These are phyloP conservation scores for Acanthurus lineatus DNA, from an alignment of 2,797 vertebrate species.

Conservation along the genomic window DNA sequence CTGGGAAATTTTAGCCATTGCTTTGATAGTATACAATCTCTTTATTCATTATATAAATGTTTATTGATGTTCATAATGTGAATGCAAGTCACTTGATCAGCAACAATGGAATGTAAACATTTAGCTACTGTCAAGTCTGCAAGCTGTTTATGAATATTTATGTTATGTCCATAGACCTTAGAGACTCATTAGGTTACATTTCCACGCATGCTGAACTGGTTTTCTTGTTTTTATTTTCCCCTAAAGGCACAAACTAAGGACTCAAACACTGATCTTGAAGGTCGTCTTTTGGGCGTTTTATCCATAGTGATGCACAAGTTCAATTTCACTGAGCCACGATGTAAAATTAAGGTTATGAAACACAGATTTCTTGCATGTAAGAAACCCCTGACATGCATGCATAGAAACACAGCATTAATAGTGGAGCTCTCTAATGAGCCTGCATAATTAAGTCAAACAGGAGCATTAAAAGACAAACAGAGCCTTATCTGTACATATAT, in stretches of 20 bases:
- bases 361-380: constrained; percentile 11
- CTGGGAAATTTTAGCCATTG: neutral
- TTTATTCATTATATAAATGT: constrained; percentile 15
- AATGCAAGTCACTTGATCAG: constrained; percentile 36
- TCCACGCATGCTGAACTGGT: neutral
- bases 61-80: constrained; percentile 45
- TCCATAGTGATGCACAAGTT: neutral
- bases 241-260: constrained; percentile 19
- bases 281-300: neutral
- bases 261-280: neutral
- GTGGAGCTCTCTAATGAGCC: neutral
- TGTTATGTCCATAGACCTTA: constrained; percentile 26
- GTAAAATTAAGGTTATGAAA: neutral
- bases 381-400: neutral
- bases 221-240: neutral
- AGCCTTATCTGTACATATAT: constrained; percentile 16
- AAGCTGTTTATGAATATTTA: constrained; percentile 50
- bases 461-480: constrained; percentile 12
- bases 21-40: neutral
- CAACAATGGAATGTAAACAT: constrained; percentile 17
- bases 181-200: constrained; percentile 50
- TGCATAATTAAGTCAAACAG: neutral
- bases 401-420: neutral
- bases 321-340: neutral
- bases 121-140: constrained; percentile 1